These are phyloP conservation scores for Coptodon bakossiorum DNA, from an alignment of 2,113 vertebrate species.

Conservation along the genomic window DNA sequence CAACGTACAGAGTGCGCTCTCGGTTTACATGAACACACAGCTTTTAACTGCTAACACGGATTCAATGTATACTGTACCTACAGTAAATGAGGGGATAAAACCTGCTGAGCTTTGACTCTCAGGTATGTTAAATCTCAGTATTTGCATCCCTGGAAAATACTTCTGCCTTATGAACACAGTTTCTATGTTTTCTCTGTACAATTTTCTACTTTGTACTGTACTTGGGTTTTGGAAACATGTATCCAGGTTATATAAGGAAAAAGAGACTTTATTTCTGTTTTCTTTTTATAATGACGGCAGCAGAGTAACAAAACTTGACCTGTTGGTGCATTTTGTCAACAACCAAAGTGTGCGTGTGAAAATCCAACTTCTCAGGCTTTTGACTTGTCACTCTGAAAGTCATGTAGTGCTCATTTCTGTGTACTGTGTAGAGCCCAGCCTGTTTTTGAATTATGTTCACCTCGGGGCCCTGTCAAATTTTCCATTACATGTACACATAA, in stretches of 20 bases:
- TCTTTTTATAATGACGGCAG: not conserved
- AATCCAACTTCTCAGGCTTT: constrained; percentile 63
- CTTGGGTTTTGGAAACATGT: constrained; percentile 19
- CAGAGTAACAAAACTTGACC: constrained; percentile 35
- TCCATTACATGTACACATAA: not conserved
- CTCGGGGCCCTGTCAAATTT: not conserved
- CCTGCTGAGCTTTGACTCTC: not conserved
- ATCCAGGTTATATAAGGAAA: constrained; percentile 1
- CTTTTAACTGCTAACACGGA: not conserved
- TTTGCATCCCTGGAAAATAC: constrained; percentile 32
- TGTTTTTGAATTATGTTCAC: not conserved
- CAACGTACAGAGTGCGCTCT: not conserved
- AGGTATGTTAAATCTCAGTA: not conserved
- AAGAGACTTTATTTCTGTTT: not conserved
- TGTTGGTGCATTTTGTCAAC: constrained; percentile 41
- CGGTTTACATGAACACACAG: not conserved
- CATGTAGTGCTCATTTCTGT: constrained; percentile 2
- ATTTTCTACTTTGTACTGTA: constrained; percentile 55
- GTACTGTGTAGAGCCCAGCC: not conserved
- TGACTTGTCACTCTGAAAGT: constrained; percentile 52
- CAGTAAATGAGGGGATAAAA: not conserved
- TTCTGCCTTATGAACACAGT: constrained; percentile 64
- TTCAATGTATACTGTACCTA: not conserved
- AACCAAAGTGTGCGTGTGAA: constrained; percentile 63
- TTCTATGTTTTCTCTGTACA: constrained; percentile 27